These are phyloP conservation scores for Heliconius himera DNA, from an alignment of 1,140 invertebrate species.

Conservation along the genomic window DNA sequence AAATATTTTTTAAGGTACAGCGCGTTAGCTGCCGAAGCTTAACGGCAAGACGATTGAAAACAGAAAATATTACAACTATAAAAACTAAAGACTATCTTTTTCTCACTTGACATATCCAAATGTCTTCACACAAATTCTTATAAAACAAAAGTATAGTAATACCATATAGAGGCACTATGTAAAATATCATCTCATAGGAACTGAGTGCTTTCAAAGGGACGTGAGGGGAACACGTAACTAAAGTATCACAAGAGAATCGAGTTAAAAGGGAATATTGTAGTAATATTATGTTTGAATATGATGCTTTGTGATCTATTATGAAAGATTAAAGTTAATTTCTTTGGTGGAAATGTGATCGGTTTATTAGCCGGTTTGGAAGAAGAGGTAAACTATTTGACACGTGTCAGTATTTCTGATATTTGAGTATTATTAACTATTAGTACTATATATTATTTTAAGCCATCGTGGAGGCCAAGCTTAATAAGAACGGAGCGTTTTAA, in stretches of 20 bases:
- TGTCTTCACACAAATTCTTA: not conserved
- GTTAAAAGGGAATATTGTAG: not conserved
- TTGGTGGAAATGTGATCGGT: not conserved
- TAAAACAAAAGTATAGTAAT: slow-evolving; percentile 14
- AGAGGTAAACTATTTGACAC: no score
- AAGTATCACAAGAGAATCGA: not conserved
- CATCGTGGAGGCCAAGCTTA: no score
- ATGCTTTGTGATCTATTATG: not conserved
- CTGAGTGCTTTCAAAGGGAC: slow-evolving; percentile 28
- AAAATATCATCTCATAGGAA: slow-evolving; percentile 19
- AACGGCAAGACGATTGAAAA: no score
- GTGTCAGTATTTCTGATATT: no score
- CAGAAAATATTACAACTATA: not conserved
- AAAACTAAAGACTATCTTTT: not conserved
- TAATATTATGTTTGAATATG: not conserved
- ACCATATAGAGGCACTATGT: slow-evolving; percentile 9
- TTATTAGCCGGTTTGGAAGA: not conserved
- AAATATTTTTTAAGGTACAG: no score
- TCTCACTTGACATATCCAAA: not conserved
- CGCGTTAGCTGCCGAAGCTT: no score
- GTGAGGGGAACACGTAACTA: slow-evolving; percentile 23
- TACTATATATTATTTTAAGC: no score
- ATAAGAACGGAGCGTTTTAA: not conserved
- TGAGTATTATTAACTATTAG: no score
- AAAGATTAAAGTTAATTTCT: not conserved